Evolutionary conservation across 2,113 vertebrate genomes (phyloP).

Genomic region (Dicentrarchus labrax): DNA sequence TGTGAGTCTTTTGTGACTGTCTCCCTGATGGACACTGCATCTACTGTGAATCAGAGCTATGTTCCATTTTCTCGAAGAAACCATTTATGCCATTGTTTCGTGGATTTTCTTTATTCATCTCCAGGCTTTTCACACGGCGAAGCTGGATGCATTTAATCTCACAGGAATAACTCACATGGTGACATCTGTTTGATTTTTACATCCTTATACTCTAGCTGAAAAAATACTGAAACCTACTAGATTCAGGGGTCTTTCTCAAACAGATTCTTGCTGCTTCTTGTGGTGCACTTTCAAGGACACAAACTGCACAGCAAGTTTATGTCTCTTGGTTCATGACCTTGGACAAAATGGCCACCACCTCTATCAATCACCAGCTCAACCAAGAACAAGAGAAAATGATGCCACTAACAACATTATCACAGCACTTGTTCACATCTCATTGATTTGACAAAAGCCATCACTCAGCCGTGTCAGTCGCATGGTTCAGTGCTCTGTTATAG

Average conservation of each 20-base stretch:
- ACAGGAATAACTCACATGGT: neutral
- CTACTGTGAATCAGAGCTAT: conserved; percentile 48
- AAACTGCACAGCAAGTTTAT: conserved; percentile 25
- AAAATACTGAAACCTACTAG: neutral
- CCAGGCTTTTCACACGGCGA: conserved; percentile 27
- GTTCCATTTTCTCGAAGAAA: conserved; percentile 54
- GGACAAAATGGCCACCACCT: conserved; percentile 57
- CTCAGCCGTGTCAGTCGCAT: conserved; percentile 60
- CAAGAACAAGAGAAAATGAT: conserved; percentile 76
- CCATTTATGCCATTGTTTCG: conserved; percentile 41
- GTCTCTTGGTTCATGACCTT: conserved; percentile 67
- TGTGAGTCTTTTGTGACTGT: conserved; percentile 39
- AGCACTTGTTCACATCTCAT: conserved; percentile 80
- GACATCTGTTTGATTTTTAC: conserved; percentile 22
- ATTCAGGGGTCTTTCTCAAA: neutral
- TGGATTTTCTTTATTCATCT: conserved; percentile 27
- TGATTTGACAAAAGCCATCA: conserved; percentile 78
- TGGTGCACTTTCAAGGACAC: conserved; percentile 48
- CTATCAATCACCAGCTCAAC: conserved; percentile 78
- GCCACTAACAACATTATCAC: conserved; percentile 78
- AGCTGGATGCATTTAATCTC: conserved; percentile 47
- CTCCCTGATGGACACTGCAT: conserved; percentile 19
- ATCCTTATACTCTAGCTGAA: conserved; percentile 14
- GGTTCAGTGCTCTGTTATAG: conserved; percentile 40
- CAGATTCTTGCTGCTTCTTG: conserved; percentile 18